A percentile compares a stretch with the other conserved stretches of the same genome.
These are phyloP conservation scores for Selene dorsalis DNA, from an alignment of 2,797 vertebrate genomes.

Conservation along the genomic window DNA sequence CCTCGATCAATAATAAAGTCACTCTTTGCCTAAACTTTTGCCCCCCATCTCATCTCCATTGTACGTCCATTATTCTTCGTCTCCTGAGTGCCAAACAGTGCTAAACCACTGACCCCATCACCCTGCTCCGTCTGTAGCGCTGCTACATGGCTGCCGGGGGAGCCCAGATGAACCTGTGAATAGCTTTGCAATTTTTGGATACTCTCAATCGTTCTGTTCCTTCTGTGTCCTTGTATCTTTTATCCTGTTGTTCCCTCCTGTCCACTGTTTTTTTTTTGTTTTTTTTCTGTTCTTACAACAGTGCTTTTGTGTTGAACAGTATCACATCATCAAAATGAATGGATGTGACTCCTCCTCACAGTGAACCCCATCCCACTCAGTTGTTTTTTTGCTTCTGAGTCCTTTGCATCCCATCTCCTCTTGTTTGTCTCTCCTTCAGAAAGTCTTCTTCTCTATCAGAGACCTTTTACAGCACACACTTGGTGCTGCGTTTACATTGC, in stretches of 20 bases:
- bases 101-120: conserved; percentile 67
- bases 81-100: conserved; percentile 40
- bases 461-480: conserved; percentile 49
- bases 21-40: conserved; percentile 37
- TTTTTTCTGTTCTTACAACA: background rate
- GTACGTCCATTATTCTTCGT: conserved; percentile 47
- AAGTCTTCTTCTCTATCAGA: conserved; percentile 11
- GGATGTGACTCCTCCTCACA: too few relatives aligned
- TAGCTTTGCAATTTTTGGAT: conserved; percentile 33
- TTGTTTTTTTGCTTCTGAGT: background rate
- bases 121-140: conserved; percentile 55
- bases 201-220: conserved; percentile 24
- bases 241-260: background rate
- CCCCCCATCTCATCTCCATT: conserved; percentile 50
- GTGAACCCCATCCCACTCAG: background rate
- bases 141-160: conserved; percentile 50
- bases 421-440: background rate
- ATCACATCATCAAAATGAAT: background rate
- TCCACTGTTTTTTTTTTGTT: too few relatives aligned
- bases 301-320: background rate
- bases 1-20: conserved; percentile 41
- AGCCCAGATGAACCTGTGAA: conserved; percentile 25
- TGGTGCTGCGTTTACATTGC: conserved; percentile 32
- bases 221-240: conserved; percentile 24
- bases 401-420: background rate